Base-by-base conservation (phyloP, 2,113 vertebrate species). In the Scartelaos histophorus region DNA sequence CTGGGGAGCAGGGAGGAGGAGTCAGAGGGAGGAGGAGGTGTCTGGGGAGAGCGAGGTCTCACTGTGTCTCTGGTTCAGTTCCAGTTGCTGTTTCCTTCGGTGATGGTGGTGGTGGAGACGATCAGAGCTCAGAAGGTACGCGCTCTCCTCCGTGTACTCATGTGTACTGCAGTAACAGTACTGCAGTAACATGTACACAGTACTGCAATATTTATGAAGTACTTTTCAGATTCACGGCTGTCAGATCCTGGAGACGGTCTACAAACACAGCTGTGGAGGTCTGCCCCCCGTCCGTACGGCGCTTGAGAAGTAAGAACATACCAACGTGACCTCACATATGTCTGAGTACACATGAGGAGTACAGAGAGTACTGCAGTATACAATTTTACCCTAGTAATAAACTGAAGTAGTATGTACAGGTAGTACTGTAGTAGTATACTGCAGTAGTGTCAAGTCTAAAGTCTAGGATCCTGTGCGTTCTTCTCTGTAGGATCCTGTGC, bases 61-160 rank as follows among this genome's bases (percentile, higher is more conserved):
- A 43, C 57, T 60, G 13, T 64, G 25, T 71, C 13, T 61, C 15
- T 61, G 25, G 0, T 79, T 82, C 24, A 98, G 98, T 99, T 99
- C 83, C 98, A 99, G 90, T 89, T 99, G 86, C 95, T 99, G 78
- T 99, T 99, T 54, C 98, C 97, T 3, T 99, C 98, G 5, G 94
- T 99, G 69, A 98, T 98, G 96, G 93, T 97, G 79, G 96, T 98
- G 80, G 96, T 99, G 12, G 98, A 99, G 75, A 95, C 97, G 22
- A 97, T 99, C 73, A 97, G 95, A 85, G 95, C 94, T 43, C 97
- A 99, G 78, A 99, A 99, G 96, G 98, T 98, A 75, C 17, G 73
- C 0, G 0, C n/a, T 10, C 17, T 10, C 17, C 47, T 25, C 67
- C 17, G n/a, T 49, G 29, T 29, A 29, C 29, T 29, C 29, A 2